Conservation (phyloP, 2,113 vertebrate species). For the Nesogale talazaci region DNA sequence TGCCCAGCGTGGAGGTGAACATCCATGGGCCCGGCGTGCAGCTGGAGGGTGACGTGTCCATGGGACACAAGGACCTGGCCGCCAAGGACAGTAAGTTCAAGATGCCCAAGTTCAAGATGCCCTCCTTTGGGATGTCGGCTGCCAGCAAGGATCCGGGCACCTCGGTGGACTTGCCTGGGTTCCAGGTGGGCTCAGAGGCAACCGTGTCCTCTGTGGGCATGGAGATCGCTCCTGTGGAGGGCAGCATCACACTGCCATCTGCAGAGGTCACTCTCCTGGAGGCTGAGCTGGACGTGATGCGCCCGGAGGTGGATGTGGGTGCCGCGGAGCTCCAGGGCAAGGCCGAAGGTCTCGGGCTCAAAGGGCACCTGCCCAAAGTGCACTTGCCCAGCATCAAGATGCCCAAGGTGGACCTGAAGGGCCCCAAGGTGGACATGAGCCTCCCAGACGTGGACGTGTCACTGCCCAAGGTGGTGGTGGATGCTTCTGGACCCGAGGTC, state of each 20-base stretch:
- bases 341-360: not conserved
- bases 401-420: not conserved
- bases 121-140: rapidly evolving
- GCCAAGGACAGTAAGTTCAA: conserved; percentile 39
- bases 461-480: not conserved
- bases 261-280: rapidly evolving
- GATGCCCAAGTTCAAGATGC: conserved; percentile 66
- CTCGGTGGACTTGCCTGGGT: not conserved
- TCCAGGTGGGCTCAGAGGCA: rapidly evolving
- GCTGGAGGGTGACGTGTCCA: not conserved
- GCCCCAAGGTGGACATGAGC: too few species aligned
- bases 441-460: not conserved
- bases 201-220: not conserved
- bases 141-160: not conserved
- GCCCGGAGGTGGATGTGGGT: rapidly evolving
- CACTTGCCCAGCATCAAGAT: conserved; percentile 62
- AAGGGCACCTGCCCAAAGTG: not conserved
- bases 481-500: not conserved
- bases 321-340: not conserved
- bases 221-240: not conserved
- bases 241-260: rapidly evolving
- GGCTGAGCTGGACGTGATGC: rapidly evolving
- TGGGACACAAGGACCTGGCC: conserved; percentile 34
- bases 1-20: not conserved
- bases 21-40: not conserved